Base-by-base conservation (phyloP, 2,797 vertebrate species). In the Trachops cirrhosus region DNA sequence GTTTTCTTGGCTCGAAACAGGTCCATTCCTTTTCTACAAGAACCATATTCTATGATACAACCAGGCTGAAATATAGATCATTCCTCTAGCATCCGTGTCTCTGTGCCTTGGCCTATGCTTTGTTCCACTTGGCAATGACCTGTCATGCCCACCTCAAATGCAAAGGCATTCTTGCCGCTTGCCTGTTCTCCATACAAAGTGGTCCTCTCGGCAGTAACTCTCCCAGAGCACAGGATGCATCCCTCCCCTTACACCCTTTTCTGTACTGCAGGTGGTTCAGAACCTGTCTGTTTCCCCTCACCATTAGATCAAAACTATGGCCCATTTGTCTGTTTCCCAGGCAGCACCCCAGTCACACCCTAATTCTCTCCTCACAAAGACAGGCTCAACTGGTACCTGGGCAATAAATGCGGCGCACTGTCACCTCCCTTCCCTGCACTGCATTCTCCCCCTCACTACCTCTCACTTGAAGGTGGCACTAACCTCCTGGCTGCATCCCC, bases 321-420 rank as follows among this genome's bases (percentile, higher is more conserved):
- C 50, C 41, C 34, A 18, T 6, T 37, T 68, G 29, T 54, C 50
- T 26, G 26, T 39, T n/a, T 57, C 48, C 34, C 29, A 8, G 10
- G 41, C 2, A 26, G 19, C n/a, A 62, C 29, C 7, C 34, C 8
- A 5, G 12, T 37, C 92, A 57, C n/a, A 29, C 32, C 67, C 4
- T 32, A 14, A 74, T 39, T 67, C 29, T 37, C n/a, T 46, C 34
- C 68, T 67, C 80, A 44, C 39, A 46, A 67, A 41, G 39, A 26
- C 79, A 62, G 4, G 41, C 12, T 84, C 57, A 29, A 39, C 22
- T 9, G 6, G 19, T 14, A 8, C 18, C 18, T 3, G n/a, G 2
- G 15, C 46, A 11, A 5, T 14, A 34, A 9, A 59, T 2, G 3
- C 10, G 29, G 29, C 37, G 41, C 26, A 0, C 37, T 3, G 0